Base-by-base conservation (phyloP, 2,113 vertebrate species). In the Prietella phreatophila region DNA sequence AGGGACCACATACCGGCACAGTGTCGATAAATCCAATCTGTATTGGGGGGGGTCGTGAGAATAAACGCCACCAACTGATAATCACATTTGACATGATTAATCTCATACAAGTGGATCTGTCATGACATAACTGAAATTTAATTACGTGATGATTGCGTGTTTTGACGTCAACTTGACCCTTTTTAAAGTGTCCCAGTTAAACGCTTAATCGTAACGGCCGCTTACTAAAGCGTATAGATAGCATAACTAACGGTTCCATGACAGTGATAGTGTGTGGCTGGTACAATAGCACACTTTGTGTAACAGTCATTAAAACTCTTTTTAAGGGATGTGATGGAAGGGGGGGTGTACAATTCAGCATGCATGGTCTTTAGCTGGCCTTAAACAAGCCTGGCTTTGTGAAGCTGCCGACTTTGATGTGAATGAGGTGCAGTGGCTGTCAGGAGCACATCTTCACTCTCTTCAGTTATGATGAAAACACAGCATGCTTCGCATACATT, bases 311-410 rank as follows among this genome's bases (percentile, higher is more conserved):
- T 91, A 91, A 89, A 87, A 75, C 67, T 90, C 85, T 87, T 65
- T 90, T 90, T 90, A 91, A 87, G 85, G 87, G 82, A 87, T 33
- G 79, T 60, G 65, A 76, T 47, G 79, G 79, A 76, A 65, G 58
- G 36, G 79, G 67, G 81, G 47, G 36, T 2, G 36, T 10, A 87
- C 90, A 85, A 69, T 91, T 88, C 82, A 91, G 87, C 88, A 79
- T 65, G 82, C 87, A 71, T 82, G 56, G 85, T 88, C 85, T 73
- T 83, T 82, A 89, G 81, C 56, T 27, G 79, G 84, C 76, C 82
- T 91, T 89, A 90, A 89, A 91, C 90, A 91, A 91, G 83, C 80
- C 82, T 22, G 82, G 89, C 90, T 91, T 91, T 91, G 90, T 91
- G 87, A 88, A 85, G 87, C 71, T 75, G 82, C 22, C 4, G 61